Conservation (phyloP, 2,113 vertebrate genomes). For the Turdus rufiventris region DNA sequence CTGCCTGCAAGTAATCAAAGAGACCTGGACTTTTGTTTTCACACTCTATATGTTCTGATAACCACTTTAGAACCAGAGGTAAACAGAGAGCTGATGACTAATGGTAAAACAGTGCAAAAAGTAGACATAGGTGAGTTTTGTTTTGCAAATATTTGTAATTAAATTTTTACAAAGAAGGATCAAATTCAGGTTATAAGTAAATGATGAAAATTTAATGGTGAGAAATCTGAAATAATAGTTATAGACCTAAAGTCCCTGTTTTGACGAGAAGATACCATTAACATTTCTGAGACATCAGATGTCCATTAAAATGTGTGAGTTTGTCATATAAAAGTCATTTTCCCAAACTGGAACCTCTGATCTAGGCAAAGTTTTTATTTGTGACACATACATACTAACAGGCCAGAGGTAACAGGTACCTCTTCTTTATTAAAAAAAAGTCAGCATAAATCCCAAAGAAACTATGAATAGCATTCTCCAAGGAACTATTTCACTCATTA, state of each 20-base stretch:
- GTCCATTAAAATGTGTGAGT: not conserved
- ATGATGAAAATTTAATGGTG: not conserved
- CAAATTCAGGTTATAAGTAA: not conserved
- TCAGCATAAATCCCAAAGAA: not conserved
- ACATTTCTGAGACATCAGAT: not conserved
- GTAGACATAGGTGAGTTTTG: not conserved
- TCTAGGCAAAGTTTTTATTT: not conserved
- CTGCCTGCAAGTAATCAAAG: not conserved
- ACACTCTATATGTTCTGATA: not conserved
- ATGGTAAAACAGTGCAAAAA: not conserved
- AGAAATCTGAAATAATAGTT: not conserved
- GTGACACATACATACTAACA: not conserved
- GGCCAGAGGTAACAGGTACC: not conserved
- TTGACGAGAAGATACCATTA: not conserved
- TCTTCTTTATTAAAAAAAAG: not conserved
- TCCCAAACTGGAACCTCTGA: not conserved
- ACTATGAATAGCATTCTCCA: not conserved
- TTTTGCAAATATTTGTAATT: not conserved
- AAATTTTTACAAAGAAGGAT: not conserved
- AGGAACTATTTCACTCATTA: not conserved
- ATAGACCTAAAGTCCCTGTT: not conserved
- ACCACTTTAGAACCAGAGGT: not conserved
- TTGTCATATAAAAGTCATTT: not conserved
- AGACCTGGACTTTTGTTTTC: not conserved
- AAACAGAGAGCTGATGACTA: not conserved